Base-by-base conservation (phyloP, 1,140 invertebrate species). In the Antheraea mylitta region DNA sequence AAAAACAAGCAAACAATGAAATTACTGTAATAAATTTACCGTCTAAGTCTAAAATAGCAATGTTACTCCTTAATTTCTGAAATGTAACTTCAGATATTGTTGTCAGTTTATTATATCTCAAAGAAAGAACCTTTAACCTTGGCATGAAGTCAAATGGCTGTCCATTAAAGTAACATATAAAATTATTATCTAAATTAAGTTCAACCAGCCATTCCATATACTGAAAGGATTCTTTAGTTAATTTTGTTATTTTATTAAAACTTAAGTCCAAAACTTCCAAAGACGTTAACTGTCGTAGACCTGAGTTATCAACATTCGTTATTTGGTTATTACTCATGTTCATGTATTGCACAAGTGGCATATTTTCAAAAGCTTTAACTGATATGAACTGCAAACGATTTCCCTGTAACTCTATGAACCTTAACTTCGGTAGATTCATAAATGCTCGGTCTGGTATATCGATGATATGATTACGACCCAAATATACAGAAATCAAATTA, bases 121-220 rank as follows among this genome's bases (percentile, higher is more conserved):
- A 90, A 58, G 95, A 97, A 0, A 98, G 92, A 7, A 97, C 95
- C 69, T 97, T 94, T 7, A 98, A 85, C 69, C 96, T 93, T 3
- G 96, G 95, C 96, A 97, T 97, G 59, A 94, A 94, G 74, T 96
- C 95, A 87, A 98, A 98, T 0, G 96, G 95, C 10, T 94, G 69
- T 93, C 95, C 87, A 92, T 94, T 93, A 67, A 96, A 94, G 5
- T 93, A 89, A 79, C 96, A 96, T 77, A 96, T 96, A 58, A 93
- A 92, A 90, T 96, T 96, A 79, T 96, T 95, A 81, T 96, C 95
- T 91, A 96, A 93, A 93, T 96, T 96, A 0, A 98, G 85, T 83
- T 98, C 96, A 0, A 97, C 96, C 11, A 98, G 90, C 95, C 97
- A 97, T 82, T 97, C 96, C 92, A 98, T 95, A 36, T 96, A 91